Evolutionary conservation across 2,888 invertebrate genomes (phyloP), one percentile per base, ranked within the genome.

Genomic region (Ochropleura plecta): DNA sequence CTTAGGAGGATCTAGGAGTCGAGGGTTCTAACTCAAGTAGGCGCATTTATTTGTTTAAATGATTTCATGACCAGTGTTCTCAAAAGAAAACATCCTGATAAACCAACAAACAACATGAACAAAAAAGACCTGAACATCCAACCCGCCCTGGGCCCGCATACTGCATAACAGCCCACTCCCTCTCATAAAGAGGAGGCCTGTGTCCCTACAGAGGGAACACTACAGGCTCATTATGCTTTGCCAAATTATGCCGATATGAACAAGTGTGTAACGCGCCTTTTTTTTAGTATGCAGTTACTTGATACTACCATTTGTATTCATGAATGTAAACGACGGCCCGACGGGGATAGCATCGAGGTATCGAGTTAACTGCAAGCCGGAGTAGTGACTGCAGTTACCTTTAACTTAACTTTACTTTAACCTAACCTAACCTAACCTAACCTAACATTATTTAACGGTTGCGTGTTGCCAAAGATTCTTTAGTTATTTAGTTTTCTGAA

Each of bases 271-370:
- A 62, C 18, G 12, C 12, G 14, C n/a, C n/a, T 62, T 44, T 12
- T 0, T n/a, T n/a, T 30, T 30, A 62, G 12, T 44, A 44, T 62
- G 12, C n/a, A 42, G 60, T 42, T 20, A 44, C 62, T 62, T 44
- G 62, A 62, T 62, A 62, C 44, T 16, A 62, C 44, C 62, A 62
- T 62, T 62, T n/a, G 44, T 62, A 62, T 62, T 44, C 62, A 62
- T 62, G 62, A 62, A 62, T 62, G 44, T 62, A 14, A n/a, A 62
- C 42, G 44, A 44, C 30, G 62, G 44, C 12, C 44, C 42, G 44
- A 44, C 30, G 62, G 44, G 62, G 44, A 62, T 44, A 62, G 14
- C 62, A 62, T 44, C 62, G 4, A 44, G 62, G n/a, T 62, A 62
- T 62, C 44, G 12, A 59, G 16, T 8, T 44, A 62, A 44, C 44